Conservation (phyloP, 2,113 vertebrate species). For the Podarcis raffonei region DNA sequence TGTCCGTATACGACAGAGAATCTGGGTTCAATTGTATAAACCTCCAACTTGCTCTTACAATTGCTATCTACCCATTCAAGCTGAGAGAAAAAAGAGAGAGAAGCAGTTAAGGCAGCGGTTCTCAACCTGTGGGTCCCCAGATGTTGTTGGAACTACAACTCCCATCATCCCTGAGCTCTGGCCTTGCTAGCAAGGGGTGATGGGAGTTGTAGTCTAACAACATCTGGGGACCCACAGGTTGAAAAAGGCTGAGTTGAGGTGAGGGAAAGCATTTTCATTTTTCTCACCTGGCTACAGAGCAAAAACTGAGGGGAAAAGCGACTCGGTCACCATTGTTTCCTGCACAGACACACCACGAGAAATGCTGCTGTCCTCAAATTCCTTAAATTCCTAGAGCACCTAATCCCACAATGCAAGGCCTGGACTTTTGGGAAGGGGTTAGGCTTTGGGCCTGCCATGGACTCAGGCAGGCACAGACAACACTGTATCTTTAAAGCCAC, state of each 20-base stretch:
- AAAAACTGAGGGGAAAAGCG: no score
- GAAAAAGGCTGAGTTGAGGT: no score
- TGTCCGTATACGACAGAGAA: no score
- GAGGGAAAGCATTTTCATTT: neutral
- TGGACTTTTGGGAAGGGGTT: rapidly evolving
- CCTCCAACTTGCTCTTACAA: neutral
- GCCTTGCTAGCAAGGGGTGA: no score
- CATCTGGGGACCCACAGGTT: no score
- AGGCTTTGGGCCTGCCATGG: conserved; percentile 39
- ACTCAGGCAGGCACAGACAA: conserved; percentile 57
- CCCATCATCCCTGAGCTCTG: no score
- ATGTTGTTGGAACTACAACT: no score
- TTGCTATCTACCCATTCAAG: neutral
- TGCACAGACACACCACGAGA: no score
- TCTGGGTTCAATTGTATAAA: neutral
- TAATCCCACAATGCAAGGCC: neutral
- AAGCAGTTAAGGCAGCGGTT: neutral
- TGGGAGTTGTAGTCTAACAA: no score
- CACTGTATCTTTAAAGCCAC: conserved; percentile 82
- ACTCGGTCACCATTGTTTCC: rapidly evolving
- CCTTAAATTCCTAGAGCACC: neutral
- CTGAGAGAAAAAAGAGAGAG: neutral
- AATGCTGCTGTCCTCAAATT: rapidly evolving
- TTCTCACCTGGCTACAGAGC: no score
- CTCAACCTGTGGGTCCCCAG: no score